phyloP scores from a whole-genome alignment of 2,888 invertebrate species.

The Rhogogaster chlorosoma region DNA sequence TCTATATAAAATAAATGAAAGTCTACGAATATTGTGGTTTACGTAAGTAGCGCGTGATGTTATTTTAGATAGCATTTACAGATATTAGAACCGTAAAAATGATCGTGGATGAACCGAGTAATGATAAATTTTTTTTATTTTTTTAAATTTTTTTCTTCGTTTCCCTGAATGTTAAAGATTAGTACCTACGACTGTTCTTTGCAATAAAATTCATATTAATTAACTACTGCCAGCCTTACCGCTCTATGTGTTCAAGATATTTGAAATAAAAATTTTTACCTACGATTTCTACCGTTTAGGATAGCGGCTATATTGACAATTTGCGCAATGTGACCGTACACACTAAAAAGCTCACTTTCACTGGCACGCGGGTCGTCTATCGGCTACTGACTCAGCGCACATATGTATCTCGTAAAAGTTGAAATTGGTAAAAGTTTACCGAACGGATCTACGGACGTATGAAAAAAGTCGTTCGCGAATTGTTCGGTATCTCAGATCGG shows the following conservation, averaged over 20 bases:
- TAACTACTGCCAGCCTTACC: not conserved
- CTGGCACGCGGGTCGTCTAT: not conserved
- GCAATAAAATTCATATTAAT: not conserved
- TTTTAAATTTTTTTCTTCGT: not conserved
- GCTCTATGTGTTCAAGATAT: not conserved
- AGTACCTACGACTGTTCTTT: not conserved
- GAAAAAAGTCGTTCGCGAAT: not conserved
- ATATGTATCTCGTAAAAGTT: not conserved
- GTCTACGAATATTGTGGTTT: not conserved
- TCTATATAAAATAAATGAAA: not conserved
- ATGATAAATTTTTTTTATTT: not conserved
- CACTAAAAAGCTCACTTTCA: conserved; percentile 33
- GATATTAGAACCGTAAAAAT: not conserved
- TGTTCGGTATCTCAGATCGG: not conserved
- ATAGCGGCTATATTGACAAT: conserved; percentile 27
- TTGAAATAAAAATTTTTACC: not conserved
- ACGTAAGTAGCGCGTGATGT: not conserved
- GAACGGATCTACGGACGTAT: not conserved
- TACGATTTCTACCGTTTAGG: conserved; percentile 1
- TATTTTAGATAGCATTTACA: not conserved
- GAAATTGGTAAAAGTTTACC: not conserved
- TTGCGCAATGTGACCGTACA: not conserved
- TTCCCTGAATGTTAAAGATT: not conserved
- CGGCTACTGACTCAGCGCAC: not conserved
- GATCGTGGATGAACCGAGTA: not conserved